Conservation (phyloP, 2,797 vertebrate genomes). For the Erethizon dorsatum region DNA sequence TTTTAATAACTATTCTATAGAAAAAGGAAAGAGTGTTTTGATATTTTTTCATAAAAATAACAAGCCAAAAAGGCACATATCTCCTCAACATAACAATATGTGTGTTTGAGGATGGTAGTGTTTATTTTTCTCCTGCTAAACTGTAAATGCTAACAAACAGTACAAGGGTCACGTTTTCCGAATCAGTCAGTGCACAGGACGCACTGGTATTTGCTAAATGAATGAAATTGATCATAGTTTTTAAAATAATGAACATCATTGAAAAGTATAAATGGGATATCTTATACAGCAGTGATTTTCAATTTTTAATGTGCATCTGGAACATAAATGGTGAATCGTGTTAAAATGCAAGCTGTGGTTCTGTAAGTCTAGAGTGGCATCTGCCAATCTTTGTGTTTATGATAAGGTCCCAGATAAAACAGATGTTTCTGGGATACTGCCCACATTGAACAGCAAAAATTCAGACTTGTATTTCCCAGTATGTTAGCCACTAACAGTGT, state of each 20-base stretch:
- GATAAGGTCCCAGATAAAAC: not conserved
- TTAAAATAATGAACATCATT: not conserved
- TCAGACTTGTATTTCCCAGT: not conserved
- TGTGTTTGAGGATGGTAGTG: not conserved
- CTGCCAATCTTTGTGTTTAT: not conserved
- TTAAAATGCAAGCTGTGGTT: not conserved
- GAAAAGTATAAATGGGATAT: not conserved
- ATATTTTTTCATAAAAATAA: not conserved
- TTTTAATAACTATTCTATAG: not conserved
- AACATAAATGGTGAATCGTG: not conserved
- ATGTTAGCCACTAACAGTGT: not conserved
- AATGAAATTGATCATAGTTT: not conserved
- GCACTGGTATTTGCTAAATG: not conserved
- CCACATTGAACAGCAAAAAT: not conserved
- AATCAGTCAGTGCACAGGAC: not conserved
- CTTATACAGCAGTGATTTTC: not conserved
- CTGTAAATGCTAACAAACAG: not conserved
- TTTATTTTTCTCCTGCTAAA: not conserved
- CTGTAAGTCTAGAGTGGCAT: not conserved
- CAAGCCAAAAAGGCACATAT: not conserved
- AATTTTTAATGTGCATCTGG: not conserved
- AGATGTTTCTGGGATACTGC: not conserved
- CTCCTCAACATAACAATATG: not conserved
- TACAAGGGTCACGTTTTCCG: not conserved
- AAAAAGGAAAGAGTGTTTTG: not conserved